A percentile compares a stretch with the other conserved stretches of the same genome.
phyloP scores from a whole-genome alignment of 2,113 vertebrate species.

The Macquaria ambigua region DNA sequence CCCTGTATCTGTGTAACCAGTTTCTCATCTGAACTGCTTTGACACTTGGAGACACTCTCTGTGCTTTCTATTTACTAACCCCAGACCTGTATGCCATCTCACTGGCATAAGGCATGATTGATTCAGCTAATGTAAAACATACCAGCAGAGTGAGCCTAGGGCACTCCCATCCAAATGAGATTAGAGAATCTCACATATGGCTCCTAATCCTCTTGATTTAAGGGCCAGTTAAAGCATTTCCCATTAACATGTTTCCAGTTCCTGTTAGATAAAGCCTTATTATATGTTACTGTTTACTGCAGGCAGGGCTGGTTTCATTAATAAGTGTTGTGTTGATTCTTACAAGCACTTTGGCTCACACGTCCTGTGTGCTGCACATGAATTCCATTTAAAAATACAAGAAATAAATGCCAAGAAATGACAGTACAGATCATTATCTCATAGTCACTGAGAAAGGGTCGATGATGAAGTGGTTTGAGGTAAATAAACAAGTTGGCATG shows the following conservation, averaged over 20 bases:
- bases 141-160: constrained; percentile 49
- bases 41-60: constrained; percentile 7
- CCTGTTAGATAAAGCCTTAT: constrained; percentile 65
- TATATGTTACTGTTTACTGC: constrained; percentile 45
- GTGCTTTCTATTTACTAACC: neutral
- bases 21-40: constrained; percentile 16
- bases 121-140: constrained; percentile 75
- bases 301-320: constrained; percentile 44
- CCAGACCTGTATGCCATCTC: constrained; percentile 25
- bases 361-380: neutral
- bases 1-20: neutral
- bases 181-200: constrained; percentile 77
- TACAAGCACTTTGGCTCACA: constrained; percentile 21
- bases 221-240: constrained; percentile 74
- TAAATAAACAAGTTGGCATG: neutral
- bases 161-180: constrained; percentile 68
- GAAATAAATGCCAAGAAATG: neutral
- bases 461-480: neutral
- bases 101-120: constrained; percentile 38
- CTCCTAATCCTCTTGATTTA: constrained; percentile 79
- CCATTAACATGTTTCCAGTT: constrained; percentile 73
- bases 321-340: constrained; percentile 24
- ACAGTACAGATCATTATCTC: neutral
- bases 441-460: neutral
- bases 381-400: neutral